Base-by-base conservation (phyloP, 1,140 invertebrate species). In the Drosophila ananassae region DNA sequence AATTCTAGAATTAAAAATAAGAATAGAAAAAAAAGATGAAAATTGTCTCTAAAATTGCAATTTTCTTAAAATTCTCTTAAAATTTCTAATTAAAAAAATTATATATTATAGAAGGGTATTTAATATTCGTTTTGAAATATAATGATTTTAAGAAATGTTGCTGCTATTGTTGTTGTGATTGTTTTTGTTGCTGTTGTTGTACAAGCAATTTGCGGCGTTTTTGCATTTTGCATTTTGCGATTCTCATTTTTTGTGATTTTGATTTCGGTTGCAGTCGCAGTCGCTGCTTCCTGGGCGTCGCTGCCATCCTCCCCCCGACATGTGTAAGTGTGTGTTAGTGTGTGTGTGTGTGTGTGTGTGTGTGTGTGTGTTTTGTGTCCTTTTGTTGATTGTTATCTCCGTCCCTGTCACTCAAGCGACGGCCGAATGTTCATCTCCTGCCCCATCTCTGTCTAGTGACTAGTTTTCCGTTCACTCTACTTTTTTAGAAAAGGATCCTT, bases 151-250 rank as follows among this genome's bases (percentile, higher is more conserved):
- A 28, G 25, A 28, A 5, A 6, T 28, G 25, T 41, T 22, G 25
- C 3, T 30, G 1, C 52, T 17, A 24, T 54, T 21, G n/a, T 22
- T 24, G 53, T 8, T 50, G 54, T 64, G 17, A 17, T 73, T 44
- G 32, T 47, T 46, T 52, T 21, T 44, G 60, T 59, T 64, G 60
- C 80, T 37, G 2, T 7, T 32, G 30, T 32, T 32, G 32, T 82
- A 85, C 78, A 74, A 78, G 57, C 78, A 85, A 82, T 85, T 85
- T 87, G 78, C 73, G 46, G 78, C 57, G 61, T 66, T 76, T 76
- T 79, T 77, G 81, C 82, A 87, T 87, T 87, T 82, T 78, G 57
- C 74, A 74, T 82, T 82, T 84, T 85, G 61, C 64, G 63, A 78
- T 81, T 85, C 57, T 87, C 73, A 75, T 75, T 83, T 76, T 76